Conservation (phyloP, 2,888 invertebrate genomes). For the Xylocampa areola region DNA sequence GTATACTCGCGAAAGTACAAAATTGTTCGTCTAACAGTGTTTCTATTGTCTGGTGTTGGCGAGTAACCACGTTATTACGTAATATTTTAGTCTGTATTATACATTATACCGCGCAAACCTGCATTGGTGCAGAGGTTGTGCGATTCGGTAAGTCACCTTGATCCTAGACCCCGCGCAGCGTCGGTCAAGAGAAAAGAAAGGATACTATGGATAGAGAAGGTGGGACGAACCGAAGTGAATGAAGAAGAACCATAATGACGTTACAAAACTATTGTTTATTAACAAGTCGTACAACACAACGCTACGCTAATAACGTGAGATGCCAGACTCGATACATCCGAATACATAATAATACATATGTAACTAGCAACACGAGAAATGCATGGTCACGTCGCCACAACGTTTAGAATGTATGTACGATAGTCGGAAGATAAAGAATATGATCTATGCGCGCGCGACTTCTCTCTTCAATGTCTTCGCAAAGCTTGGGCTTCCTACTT, state of each 20-base stretch:
- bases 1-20: no score
- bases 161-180: constrained; percentile 47
- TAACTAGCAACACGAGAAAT: constrained; percentile 70
- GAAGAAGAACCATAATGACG: constrained; percentile 80
- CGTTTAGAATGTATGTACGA: constrained; percentile 58
- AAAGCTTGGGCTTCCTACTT: constrained; percentile 76
- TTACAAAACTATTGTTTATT: constrained; percentile 87
- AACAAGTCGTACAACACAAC: constrained; percentile 86
- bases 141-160: background rate
- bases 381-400: constrained; percentile 75
- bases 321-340: constrained; percentile 75
- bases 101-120: background rate
- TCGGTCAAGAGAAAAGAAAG: constrained; percentile 57
- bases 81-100: no score
- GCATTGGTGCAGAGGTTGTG: background rate
- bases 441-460: constrained; percentile 80
- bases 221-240: constrained; percentile 74
- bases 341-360: constrained; percentile 75
- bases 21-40: no score
- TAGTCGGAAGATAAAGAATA: constrained; percentile 80
- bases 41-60: no score
- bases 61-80: no score
- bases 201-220: constrained; percentile 73
- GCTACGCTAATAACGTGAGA: constrained; percentile 77
- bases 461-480: constrained; percentile 78